phyloP scores from a whole-genome alignment of 2,797 vertebrate genomes.

The Tachyglossus aculeatus region DNA sequence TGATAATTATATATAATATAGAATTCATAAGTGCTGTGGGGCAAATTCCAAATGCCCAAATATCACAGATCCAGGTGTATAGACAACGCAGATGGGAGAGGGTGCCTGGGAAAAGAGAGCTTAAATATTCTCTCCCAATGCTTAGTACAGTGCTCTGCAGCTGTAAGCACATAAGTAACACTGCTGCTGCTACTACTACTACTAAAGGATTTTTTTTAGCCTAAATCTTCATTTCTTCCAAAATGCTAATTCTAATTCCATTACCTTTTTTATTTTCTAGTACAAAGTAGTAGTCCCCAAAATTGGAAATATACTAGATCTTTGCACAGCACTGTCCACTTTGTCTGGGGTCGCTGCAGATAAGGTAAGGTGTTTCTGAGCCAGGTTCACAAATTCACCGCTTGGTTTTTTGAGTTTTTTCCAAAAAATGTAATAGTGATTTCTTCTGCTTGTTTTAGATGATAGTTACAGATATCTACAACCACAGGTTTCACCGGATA shows the following conservation, averaged over 20 bases:
- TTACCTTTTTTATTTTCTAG: conserved; percentile 74
- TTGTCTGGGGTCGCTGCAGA: conserved; percentile 90
- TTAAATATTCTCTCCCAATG: too few relatives aligned
- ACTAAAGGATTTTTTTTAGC: conserved; percentile 21
- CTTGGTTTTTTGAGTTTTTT: conserved; percentile 17
- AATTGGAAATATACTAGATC: conserved; percentile 96
- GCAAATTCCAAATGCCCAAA: too few relatives aligned
- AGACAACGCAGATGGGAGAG: too few relatives aligned
- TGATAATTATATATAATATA: too few relatives aligned
- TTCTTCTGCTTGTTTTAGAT: conserved; percentile 73
- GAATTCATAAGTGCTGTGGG: too few relatives aligned
- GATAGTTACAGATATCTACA: conserved; percentile 99
- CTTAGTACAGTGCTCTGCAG: too few relatives aligned
- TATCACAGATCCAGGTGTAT: too few relatives aligned
- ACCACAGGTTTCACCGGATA: conserved; percentile 98
- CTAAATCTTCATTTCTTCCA: conserved; percentile 17
- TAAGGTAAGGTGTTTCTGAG: conserved; percentile 81
- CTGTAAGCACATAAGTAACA: too few relatives aligned
- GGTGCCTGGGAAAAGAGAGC: too few relatives aligned
- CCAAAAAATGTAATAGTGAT: conserved; percentile 54
- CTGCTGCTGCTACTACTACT: too few relatives aligned
- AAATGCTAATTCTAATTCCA: conserved; percentile 11
- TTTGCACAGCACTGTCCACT: conserved; percentile 88
- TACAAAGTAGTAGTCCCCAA: conserved; percentile 98
- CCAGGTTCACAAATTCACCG: conserved; percentile 3